Evolutionary conservation across 2,797 vertebrate species (phyloP), one percentile per base, ranked within the genome.

Genomic region (Pantherophis alleghaniensis): DNA sequence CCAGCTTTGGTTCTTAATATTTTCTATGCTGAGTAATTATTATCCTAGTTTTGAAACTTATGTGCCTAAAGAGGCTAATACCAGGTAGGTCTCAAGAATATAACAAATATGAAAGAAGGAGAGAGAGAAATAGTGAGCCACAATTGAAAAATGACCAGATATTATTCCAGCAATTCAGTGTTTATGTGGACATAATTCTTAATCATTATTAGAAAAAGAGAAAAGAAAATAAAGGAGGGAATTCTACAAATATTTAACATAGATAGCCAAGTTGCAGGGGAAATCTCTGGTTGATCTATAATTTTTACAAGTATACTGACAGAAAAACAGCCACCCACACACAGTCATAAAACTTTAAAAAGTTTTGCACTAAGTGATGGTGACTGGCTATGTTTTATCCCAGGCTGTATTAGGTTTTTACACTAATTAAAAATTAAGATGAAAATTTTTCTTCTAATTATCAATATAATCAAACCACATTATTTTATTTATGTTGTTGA

Each of bases 281-380:
- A 94, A 94, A 91, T 12, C 89, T 96, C 92, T 94, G 13, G 66
- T 93, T 93, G n/a, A 91, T 92, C 94, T 93, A 92, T 89, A 92
- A 61, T 79, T 95, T 96, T 96, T 97, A 95, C 94, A 95, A 60
- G 90, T 95, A 94, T 91, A 93, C 94, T 96, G 69, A 42, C 16
- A 74, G n/a, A 37, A 74, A 20, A 74, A 74, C 69, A 37, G 6
- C 32, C 2, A 37, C n/a, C 6, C 91, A 92, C 89, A 92, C 59
- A 95, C 24, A 94, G 90, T 26, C 89, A 94, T 74, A 74, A 32
- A 94, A 95, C 53, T 60, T 94, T 18, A 57, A 89, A 69, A 93
- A 6, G 59, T 90, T 94, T 95, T 92, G 37, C 47, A 94, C 24
- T 74, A 95, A 51, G 47, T 94, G 61, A 32, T 88, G 79, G 16